Evolutionary conservation across 2,113 vertebrate genomes (phyloP), one percentile per base, ranked within the genome.

Genomic region (Bucco capensis): DNA sequence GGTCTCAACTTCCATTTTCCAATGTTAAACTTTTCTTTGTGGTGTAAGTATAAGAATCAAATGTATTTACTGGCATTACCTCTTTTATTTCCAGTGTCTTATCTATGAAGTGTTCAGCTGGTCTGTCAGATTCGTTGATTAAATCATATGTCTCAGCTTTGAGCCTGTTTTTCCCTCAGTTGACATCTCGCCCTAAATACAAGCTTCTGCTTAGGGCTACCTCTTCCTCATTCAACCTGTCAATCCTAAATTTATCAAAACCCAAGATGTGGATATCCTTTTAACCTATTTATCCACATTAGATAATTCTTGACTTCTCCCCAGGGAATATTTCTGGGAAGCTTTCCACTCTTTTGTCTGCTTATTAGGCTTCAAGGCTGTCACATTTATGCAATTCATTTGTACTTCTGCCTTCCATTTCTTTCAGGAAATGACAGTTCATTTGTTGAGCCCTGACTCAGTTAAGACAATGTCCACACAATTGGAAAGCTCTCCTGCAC

Each of bases 161-260:
- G 83, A 89, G 94, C 70, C 40, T 38, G 57, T 64, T 85, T 64
- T 91, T 84, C 66, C 69, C 90, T 88, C 95, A 83, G 92, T 96
- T 98, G 95, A 97, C 96, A 97, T 97, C 94, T 96, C 12, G 35
- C 95, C 96, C 96, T 97, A 95, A 96, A 95, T 95, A 86, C 82
- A 95, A 96, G 77, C 90, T 95, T 95, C 95, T 96, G 95, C 96
- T 98, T 95, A 97, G 94, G 97, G 97, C 97, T 96, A 94, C 87
- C 74, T 94, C 80, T 92, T 79, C 82, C 80, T 96, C 94, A 69
- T 90, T 96, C 86, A 92, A 95, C 83, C 85, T 94, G 94, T 96
- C 93, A 96, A 88, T 94, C 93, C 94, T 88, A 88, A 93, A 94
- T 92, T 82, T 94, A 94, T 94, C 88, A 94, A 95, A 92, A 75